Conservation (phyloP, 2,888 invertebrate genomes). For the Elysia crispata region DNA sequence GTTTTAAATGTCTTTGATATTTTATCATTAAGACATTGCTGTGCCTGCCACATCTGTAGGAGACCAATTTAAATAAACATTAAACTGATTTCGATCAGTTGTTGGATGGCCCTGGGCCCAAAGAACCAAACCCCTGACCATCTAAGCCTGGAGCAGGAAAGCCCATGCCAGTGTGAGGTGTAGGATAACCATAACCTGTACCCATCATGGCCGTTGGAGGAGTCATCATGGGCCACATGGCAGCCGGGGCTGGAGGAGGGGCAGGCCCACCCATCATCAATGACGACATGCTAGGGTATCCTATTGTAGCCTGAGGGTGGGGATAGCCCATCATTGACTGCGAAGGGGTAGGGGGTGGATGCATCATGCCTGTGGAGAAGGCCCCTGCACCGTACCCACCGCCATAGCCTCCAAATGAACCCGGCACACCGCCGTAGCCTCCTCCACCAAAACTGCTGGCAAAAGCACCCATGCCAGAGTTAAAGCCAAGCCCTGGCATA, state of each 20-base stretch:
- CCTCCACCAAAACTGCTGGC: background rate
- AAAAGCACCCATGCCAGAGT: slow-evolving; percentile 48
- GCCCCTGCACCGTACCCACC: slow-evolving; percentile 23
- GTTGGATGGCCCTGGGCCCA: slow-evolving; percentile 24
- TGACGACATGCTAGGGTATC: slow-evolving; percentile 46
- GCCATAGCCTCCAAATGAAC: slow-evolving; percentile 40
- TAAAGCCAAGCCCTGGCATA: slow-evolving; percentile 35
- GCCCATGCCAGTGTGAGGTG: slow-evolving; percentile 44
- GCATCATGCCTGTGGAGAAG: slow-evolving; percentile 20
- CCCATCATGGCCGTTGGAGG: slow-evolving; percentile 58
- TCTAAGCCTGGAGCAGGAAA: slow-evolving; percentile 37
- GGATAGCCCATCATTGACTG: slow-evolving; percentile 50
- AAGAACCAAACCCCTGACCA: slow-evolving; percentile 39
- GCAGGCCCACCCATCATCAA: slow-evolving; percentile 47
- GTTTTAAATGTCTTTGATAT: no score
- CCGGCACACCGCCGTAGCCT: slow-evolving; percentile 38
- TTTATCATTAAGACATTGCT: no score
- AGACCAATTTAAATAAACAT: background rate
- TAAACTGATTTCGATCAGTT: background rate
- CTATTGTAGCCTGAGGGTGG: slow-evolving; percentile 41
- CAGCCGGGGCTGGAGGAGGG: slow-evolving; percentile 21
- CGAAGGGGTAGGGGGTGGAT: slow-evolving; percentile 34
- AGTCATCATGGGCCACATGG: slow-evolving; percentile 57
- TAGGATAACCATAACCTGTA: slow-evolving; percentile 56
- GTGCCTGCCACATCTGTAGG: no score